Percentiles rank a stretch among this genome's conserved stretches.
phyloP scores from a whole-genome alignment of 2,113 vertebrate species.

The Gnathonemus longibarbis region DNA sequence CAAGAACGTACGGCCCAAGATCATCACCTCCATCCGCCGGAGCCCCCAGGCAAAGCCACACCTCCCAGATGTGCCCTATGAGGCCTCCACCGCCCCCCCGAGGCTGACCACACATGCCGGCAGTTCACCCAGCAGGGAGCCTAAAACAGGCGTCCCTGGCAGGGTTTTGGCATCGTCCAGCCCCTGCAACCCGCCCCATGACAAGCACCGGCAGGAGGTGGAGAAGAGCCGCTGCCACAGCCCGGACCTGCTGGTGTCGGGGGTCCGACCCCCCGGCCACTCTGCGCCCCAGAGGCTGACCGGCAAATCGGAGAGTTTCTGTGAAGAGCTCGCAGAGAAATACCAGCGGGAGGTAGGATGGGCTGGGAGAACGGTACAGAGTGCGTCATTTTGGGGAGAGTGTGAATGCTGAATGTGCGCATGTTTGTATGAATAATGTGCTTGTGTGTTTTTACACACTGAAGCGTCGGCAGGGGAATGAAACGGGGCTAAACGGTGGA shows the following conservation, averaged over 20 bases:
- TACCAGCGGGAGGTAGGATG: slow-evolving; percentile 55
- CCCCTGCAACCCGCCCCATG: slow-evolving; percentile 61
- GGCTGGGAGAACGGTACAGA: neutral
- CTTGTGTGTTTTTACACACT: neutral
- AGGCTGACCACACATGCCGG: slow-evolving; percentile 34
- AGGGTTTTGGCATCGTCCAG: slow-evolving; percentile 32
- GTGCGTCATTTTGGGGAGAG: too few species aligned
- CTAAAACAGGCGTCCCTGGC: slow-evolving; percentile 41
- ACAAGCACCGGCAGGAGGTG: slow-evolving; percentile 79
- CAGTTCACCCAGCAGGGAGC: slow-evolving; percentile 52
- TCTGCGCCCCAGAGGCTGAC: slow-evolving; percentile 56
- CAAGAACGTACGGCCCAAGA: slow-evolving; percentile 86
- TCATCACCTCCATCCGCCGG: slow-evolving; percentile 89
- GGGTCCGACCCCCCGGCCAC: slow-evolving; percentile 64
- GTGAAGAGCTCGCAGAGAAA: slow-evolving; percentile 62
- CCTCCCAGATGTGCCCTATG: slow-evolving; percentile 48
- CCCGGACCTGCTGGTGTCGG: slow-evolving; percentile 63
- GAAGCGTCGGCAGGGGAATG: neutral
- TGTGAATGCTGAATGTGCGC: neutral
- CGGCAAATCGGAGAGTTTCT: slow-evolving; percentile 69
- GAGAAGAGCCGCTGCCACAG: slow-evolving; percentile 72
- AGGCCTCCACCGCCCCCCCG: slow-evolving; percentile 53
- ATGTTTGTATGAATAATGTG: neutral
- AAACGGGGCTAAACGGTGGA: neutral
- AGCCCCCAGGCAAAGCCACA: slow-evolving; percentile 65